Evolutionary conservation across 2,888 invertebrate species (phyloP).

Genomic region (Euzophera pinguis): DNA sequence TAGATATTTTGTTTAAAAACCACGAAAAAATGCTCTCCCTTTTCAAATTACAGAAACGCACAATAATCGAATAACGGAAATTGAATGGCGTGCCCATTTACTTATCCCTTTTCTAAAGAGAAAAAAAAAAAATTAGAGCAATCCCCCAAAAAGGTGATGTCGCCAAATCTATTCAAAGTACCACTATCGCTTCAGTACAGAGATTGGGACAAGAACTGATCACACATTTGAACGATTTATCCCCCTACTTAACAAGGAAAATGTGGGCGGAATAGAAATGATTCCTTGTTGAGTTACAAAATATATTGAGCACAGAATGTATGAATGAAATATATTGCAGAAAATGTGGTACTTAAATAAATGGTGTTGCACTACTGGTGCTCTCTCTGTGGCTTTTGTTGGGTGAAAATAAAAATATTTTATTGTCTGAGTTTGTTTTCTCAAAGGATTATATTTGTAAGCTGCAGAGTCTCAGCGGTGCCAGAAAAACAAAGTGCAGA

Average conservation of each 20-base stretch:
- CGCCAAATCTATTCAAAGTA: slow-evolving; percentile 1
- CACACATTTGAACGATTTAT: slow-evolving; percentile 8
- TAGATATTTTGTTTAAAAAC: too few species aligned
- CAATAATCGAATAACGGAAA: not conserved
- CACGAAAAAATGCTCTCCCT: too few species aligned
- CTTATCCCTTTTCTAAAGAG: not conserved
- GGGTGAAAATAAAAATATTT: too few species aligned
- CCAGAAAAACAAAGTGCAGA: too few species aligned
- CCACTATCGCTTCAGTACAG: not conserved
- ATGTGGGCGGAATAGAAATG: slow-evolving; percentile 5
- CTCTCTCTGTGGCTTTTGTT: too few species aligned
- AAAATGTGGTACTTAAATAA: not conserved
- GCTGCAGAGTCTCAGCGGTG: too few species aligned
- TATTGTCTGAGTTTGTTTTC: too few species aligned
- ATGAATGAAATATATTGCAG: not conserved
- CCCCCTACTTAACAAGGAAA: not conserved
- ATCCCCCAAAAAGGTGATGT: not conserved
- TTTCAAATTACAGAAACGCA: too few species aligned
- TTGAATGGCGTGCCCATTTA: not conserved
- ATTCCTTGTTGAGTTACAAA: not conserved
- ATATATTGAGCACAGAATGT: not conserved
- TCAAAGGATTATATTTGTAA: too few species aligned
- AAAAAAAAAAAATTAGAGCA: not conserved
- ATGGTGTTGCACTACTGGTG: too few species aligned
- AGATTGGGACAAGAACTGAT: slow-evolving; percentile 1